Percentiles rank a stretch among this genome's conserved stretches.
These are phyloP conservation scores for Polypedilum pembai DNA, from an alignment of 1,140 invertebrate species.

Conservation along the genomic window DNA sequence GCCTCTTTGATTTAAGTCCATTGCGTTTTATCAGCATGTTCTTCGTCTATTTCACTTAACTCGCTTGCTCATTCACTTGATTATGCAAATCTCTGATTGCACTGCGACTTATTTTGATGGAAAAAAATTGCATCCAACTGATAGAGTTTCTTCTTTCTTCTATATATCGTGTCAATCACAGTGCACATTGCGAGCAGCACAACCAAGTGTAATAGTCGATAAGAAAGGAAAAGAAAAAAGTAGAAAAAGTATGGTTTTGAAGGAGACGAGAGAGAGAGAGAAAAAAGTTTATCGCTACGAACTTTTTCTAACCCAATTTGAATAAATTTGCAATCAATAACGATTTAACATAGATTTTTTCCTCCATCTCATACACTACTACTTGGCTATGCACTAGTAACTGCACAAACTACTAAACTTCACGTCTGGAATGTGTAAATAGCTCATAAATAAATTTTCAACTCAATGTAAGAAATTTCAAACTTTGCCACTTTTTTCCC, in stretches of 20 bases:
- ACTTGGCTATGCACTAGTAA: background rate
- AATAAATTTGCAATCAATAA: constrained; percentile 28
- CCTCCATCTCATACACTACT: background rate
- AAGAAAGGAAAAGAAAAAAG: background rate
- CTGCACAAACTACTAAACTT: constrained; percentile 10
- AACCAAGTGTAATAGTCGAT: background rate
- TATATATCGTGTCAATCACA: constrained; percentile 8
- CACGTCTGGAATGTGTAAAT: constrained; percentile 26
- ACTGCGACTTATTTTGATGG: background rate
- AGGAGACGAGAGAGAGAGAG: background rate
- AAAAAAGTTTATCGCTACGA: constrained; percentile 4
- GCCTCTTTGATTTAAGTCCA: background rate
- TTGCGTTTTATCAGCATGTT: constrained; percentile 12
- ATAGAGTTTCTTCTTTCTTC: background rate
- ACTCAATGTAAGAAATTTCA: background rate
- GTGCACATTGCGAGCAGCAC: background rate
- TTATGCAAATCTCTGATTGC: background rate
- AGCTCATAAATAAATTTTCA: constrained; percentile 11
- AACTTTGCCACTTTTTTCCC: too few species aligned
- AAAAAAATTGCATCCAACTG: background rate
- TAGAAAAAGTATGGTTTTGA: background rate
- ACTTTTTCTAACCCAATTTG: constrained; percentile 25
- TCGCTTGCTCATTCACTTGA: background rate
- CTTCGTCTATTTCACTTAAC: background rate
- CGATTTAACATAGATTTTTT: constrained; percentile 20